A percentile compares a stretch with the other conserved stretches of the same genome.
Evolutionary conservation across 2,113 vertebrate species (phyloP).

Genomic region (Phasianus colchicus): DNA sequence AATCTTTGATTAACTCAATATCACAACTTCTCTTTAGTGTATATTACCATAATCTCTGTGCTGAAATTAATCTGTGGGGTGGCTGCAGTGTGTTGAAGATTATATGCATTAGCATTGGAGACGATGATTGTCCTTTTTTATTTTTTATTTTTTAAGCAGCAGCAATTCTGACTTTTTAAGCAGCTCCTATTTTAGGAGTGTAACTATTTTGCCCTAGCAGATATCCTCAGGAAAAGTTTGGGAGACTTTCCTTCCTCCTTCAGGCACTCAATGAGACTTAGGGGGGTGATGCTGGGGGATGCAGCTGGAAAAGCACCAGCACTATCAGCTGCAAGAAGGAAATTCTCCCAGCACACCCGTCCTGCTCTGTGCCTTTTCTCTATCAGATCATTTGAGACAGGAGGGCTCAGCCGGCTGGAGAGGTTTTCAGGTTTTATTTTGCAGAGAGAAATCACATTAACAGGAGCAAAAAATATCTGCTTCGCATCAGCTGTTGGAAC

Average conservation of each 20-base stretch:
- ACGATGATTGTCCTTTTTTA: neutral
- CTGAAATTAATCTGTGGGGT: slow-evolving; percentile 29
- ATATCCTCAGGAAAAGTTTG: neutral
- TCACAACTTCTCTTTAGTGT: neutral
- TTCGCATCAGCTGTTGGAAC: neutral
- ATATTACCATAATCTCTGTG: slow-evolving; percentile 61
- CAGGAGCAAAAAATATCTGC: neutral
- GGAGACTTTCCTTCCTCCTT: neutral
- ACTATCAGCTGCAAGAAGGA: neutral
- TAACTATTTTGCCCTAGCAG: neutral
- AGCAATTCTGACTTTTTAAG: neutral
- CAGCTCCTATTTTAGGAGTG: slow-evolving; percentile 8
- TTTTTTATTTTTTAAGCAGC: neutral
- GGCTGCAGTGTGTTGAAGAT: slow-evolving; percentile 43
- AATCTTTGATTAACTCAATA: slow-evolving; percentile 27
- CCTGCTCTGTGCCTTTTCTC: rapidly evolving
- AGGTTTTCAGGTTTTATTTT: neutral
- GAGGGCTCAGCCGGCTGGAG: neutral
- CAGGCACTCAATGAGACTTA: neutral
- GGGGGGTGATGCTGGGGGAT: neutral
- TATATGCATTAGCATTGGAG: slow-evolving; percentile 5
- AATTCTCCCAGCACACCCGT: rapidly evolving
- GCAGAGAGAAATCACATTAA: neutral
- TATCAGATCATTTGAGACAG: rapidly evolving
- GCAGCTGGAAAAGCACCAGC: neutral